A percentile compares a stretch with the other conserved stretches of the same genome.
Evolutionary conservation across 2,888 invertebrate genomes (phyloP).

Genomic region (Leptopterna dolabrata): DNA sequence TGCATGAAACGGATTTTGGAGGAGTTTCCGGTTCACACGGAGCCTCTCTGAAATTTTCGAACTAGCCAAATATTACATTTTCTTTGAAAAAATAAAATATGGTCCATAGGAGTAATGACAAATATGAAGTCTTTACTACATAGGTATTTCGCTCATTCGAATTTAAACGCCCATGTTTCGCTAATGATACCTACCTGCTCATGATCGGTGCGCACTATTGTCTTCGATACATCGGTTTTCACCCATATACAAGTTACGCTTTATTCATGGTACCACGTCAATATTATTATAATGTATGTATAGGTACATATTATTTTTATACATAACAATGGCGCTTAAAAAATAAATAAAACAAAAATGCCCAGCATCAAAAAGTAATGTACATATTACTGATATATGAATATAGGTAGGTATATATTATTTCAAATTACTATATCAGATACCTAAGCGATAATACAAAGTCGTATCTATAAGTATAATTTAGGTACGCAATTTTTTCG

Average conservation of each 20-base stretch:
- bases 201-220: neutral
- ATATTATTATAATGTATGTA: neutral
- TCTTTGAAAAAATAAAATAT: neutral
- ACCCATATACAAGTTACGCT: neutral
- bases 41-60: no score
- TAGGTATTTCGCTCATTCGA: neutral
- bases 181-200: neutral
- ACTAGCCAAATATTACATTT: neutral
- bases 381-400: neutral
- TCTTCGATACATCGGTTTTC: neutral
- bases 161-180: neutral
- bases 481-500: neutral
- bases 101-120: neutral
- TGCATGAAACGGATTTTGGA: no score
- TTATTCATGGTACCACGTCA: neutral
- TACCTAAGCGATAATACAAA: conserved; percentile 35
- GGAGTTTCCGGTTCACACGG: no score
- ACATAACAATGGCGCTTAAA: neutral
- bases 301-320: neutral
- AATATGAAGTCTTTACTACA: neutral
- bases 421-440: neutral
- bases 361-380: neutral
- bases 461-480: conserved; percentile 14
- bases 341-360: neutral
- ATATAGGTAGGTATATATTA: neutral